Conservation (phyloP, 2,797 vertebrate genomes). For the Poecilia wingei region DNA sequence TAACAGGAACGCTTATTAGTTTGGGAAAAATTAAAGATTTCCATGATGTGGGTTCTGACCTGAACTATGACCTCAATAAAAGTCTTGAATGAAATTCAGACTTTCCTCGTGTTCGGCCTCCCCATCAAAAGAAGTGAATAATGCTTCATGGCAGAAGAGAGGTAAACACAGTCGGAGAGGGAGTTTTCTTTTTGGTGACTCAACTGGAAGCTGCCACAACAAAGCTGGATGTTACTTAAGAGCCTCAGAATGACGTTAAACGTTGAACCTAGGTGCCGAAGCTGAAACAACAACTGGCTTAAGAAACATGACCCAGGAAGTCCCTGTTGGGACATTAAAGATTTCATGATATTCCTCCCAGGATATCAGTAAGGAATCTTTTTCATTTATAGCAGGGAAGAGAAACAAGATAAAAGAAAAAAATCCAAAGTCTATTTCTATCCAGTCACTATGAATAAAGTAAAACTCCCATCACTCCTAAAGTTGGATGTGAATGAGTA, state of each 20-base stretch:
- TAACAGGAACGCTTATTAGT: background rate
- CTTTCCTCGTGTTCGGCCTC: background rate
- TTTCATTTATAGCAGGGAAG: background rate
- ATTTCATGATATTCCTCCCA: conserved; percentile 17
- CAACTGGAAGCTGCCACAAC: background rate
- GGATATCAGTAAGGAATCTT: background rate
- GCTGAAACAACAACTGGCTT: conserved; percentile 45
- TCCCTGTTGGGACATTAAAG: conserved; percentile 7
- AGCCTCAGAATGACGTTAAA: background rate
- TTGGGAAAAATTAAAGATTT: background rate
- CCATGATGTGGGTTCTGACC: background rate
- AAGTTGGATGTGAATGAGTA: conserved; percentile 14
- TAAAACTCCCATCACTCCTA: background rate
- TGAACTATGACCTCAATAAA: background rate
- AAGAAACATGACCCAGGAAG: background rate
- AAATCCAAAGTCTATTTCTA: background rate
- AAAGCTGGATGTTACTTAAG: background rate
- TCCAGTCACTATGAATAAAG: background rate
- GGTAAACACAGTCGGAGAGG: background rate
- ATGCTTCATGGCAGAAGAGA: background rate
- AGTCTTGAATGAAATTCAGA: background rate
- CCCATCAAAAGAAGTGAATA: background rate
- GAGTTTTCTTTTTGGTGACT: background rate
- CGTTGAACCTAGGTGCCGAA: conserved; percentile 33
- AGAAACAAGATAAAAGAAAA: background rate